A percentile compares a stretch with the other conserved stretches of the same genome.
Conservation (phyloP, 2,113 vertebrate species). For the Cinclus mexicanus region DNA sequence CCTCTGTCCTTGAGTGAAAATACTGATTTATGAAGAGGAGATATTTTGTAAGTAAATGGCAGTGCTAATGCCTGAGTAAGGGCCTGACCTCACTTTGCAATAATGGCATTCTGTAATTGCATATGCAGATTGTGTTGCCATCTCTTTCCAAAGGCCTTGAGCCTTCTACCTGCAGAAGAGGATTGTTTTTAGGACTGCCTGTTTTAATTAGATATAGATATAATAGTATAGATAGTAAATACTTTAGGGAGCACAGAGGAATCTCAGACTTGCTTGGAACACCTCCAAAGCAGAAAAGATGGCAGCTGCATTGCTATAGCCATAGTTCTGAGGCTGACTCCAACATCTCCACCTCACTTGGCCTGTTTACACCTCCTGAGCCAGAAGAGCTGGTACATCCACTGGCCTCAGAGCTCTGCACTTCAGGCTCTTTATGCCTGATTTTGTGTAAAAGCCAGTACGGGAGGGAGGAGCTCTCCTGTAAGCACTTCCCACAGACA, state of each 20-base stretch:
- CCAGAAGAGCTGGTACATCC: neutral
- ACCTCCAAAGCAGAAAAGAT: neutral
- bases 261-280: neutral
- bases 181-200: neutral
- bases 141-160: neutral
- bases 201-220: neutral
- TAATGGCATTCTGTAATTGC: slow-evolving; percentile 14
- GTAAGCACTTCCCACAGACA: neutral
- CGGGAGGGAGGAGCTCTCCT: neutral
- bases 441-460: neutral
- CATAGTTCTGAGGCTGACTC: neutral
- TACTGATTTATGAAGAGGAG: neutral
- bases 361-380: neutral
- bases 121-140: neutral
- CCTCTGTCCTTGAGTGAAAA: neutral
- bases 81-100: slow-evolving; percentile 18
- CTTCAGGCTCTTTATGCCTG: neutral
- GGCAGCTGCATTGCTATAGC: neutral
- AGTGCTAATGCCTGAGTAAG: neutral
- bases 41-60: neutral
- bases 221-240: neutral
- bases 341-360: neutral
- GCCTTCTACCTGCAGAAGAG: neutral
- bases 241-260: neutral
- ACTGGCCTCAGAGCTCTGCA: neutral